Evolutionary conservation across 2,113 vertebrate genomes (phyloP), one percentile per base, ranked within the genome.

Genomic region (Mola mola): DNA sequence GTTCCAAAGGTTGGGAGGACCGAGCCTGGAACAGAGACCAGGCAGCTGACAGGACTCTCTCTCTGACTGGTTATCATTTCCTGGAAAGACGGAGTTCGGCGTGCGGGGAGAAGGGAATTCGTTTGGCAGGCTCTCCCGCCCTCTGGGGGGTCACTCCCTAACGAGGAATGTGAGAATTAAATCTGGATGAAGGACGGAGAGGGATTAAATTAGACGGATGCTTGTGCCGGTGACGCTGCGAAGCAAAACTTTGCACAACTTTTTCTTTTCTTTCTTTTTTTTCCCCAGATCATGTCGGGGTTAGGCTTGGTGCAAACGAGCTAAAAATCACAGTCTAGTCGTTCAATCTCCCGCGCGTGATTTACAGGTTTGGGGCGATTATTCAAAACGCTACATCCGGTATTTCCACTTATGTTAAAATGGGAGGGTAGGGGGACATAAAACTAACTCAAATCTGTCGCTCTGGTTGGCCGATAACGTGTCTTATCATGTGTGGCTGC

Each of bases 1-100:
- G n/a, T n/a, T n/a, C n/a, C n/a, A n/a, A n/a, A n/a, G n/a, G n/a
- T n/a, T 40, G 17, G 24, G 19, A 57, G 4, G 20, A 65, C 21
- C 20, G 44, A 49, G 17, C 70, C 53, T 69, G 62, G 49, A 8
- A 6, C 5, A 11, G 20, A 64, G 38, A 67, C 72, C 67, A 43
- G 64, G 60, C 83, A 80, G 58, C 21, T 82, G 66, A 26, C 15
- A n/a, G n/a, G 36, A 36, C 5, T 36, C n/a, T n/a, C n/a, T n/a
- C n/a, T n/a, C n/a, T n/a, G n/a, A n/a, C n/a, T n/a, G n/a, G n/a
- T n/a, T n/a, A n/a, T n/a, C n/a, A n/a, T n/a, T 50, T 82, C 72
- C 43, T 69, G 28, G 28, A 9, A 9, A 29, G 9, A 2, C 6
- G 1, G 28, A 2, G 28, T 5, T 5, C n/a, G n/a, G n/a, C 4